Conservation (phyloP, 2,113 vertebrate species). For the Casuarius casuarius region DNA sequence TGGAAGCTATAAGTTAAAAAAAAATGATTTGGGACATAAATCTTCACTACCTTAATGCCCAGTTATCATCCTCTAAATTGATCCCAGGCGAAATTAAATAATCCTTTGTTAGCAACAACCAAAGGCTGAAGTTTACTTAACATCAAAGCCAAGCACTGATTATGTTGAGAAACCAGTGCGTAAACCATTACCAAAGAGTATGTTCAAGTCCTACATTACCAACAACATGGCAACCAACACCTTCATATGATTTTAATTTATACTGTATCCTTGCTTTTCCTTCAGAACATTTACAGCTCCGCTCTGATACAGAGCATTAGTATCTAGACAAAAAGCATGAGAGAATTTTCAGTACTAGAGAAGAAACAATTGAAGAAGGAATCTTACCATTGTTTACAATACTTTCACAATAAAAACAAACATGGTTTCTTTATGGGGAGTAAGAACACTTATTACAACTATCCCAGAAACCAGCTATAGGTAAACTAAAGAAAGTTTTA, state of each 20-base stretch:
- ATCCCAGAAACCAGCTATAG: rapidly evolving
- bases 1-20: not conserved
- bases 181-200: not conserved
- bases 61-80: not conserved
- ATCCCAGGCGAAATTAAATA: not conserved
- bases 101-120: not conserved
- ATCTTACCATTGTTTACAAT: not conserved
- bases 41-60: not conserved
- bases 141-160: not conserved
- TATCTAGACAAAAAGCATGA: not conserved
- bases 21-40: not conserved
- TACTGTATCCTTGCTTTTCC: not conserved
- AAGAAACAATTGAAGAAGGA: not conserved
- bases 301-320: not conserved
- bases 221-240: not conserved
- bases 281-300: not conserved
- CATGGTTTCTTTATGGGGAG: rapidly evolving
- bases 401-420: not conserved
- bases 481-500: not conserved
- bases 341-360: not conserved
- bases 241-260: not conserved
- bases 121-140: not conserved
- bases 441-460: not conserved
- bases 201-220: not conserved
- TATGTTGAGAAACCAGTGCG: not conserved